phyloP scores from a whole-genome alignment of 2,113 vertebrate genomes.

The human (Homo sapiens) region GRCh38 chr3:94040501-94041000 shows the following conservation, averaged over 20 bases:
- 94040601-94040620: background rate
- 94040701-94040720: background rate
- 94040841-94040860: background rate
- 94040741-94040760: constrained; percentile 42
- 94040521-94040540: background rate
- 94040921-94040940: background rate
- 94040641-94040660: background rate
- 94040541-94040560: background rate
- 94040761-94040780: background rate
- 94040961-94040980: background rate
- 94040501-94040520: background rate
- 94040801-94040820: background rate
- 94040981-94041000: background rate
- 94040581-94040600: background rate
- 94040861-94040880: background rate
- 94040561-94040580: background rate
- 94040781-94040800: background rate
- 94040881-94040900: background rate
- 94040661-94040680: no score
- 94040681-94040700: no score
- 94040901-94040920: background rate
- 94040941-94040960: background rate
- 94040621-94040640: background rate
- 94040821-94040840: background rate
- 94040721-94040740: background rate